Evolutionary conservation across 2,888 invertebrate genomes (phyloP).

Genomic region (Globia sparganii): DNA sequence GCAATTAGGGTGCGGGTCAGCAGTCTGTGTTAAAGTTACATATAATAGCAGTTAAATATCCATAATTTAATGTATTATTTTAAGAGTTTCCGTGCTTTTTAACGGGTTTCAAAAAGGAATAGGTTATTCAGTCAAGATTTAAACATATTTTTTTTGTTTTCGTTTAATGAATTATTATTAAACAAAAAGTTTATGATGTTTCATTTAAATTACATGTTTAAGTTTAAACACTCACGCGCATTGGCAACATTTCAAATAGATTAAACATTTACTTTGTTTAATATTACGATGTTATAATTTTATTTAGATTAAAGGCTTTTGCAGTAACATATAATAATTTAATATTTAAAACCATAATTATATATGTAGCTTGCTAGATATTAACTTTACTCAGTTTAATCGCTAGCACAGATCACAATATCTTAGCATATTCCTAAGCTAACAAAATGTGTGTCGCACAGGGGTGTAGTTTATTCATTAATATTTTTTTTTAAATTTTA

Average conservation of each 20-base stretch:
- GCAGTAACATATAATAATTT: neutral
- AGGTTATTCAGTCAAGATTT: too few species aligned
- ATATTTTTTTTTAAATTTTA: slow-evolving; percentile 9
- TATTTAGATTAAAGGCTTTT: neutral
- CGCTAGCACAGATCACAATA: neutral
- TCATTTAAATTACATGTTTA: neutral
- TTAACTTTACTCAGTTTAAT: neutral
- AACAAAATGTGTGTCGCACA: neutral
- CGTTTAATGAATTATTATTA: neutral
- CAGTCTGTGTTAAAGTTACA: neutral
- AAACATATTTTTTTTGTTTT: neutral
- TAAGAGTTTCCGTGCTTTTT: neutral
- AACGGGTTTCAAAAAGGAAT: too few species aligned
- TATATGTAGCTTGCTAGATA: neutral
- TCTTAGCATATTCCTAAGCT: neutral
- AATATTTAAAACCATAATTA: neutral
- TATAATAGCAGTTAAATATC: neutral
- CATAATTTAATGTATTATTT: neutral
- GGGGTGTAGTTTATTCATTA: neutral
- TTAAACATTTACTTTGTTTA: neutral
- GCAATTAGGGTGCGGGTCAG: too few species aligned
- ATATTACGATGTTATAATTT: neutral
- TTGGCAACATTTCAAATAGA: neutral
- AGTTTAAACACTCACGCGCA: neutral
- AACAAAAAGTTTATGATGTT: neutral